Evolutionary conservation across 2,113 vertebrate species (phyloP).

Genomic region (Mus spicilegus): DNA sequence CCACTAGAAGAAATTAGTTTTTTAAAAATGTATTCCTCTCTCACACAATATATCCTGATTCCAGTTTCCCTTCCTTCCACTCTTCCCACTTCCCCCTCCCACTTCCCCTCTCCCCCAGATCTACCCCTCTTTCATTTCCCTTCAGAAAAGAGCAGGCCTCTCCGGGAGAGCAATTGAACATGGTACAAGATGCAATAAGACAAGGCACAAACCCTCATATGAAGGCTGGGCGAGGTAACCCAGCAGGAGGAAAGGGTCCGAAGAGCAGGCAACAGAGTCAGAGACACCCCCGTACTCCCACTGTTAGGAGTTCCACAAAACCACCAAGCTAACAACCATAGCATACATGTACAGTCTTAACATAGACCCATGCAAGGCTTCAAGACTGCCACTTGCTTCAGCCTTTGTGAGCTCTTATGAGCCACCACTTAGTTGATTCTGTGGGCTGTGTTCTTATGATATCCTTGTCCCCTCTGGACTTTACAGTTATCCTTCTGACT

Average conservation of each 20-base stretch:
- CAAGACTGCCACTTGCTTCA: neutral
- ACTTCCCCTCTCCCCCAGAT: neutral
- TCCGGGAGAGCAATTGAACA: neutral
- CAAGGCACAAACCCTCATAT: neutral
- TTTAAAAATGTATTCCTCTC: neutral
- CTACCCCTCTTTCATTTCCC: neutral
- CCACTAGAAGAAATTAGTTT: neutral
- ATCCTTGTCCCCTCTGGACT: neutral
- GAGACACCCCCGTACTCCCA: neutral
- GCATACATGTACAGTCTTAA: neutral
- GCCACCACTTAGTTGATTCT: neutral
- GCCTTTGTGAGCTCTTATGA: neutral
- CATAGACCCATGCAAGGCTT: too few relatives aligned
- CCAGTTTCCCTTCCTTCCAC: neutral
- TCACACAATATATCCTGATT: neutral
- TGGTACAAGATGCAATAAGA: neutral
- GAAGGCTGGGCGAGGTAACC: neutral
- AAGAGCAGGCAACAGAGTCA: neutral
- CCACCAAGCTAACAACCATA: too few relatives aligned
- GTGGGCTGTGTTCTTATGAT: neutral
- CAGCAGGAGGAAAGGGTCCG: neutral
- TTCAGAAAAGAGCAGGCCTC: neutral
- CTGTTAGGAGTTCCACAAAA: neutral
- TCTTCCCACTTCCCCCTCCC: neutral
- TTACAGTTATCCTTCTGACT: neutral